Base-by-base conservation (phyloP, 1,140 invertebrate genomes). In the Drosophila insularis region DNA sequence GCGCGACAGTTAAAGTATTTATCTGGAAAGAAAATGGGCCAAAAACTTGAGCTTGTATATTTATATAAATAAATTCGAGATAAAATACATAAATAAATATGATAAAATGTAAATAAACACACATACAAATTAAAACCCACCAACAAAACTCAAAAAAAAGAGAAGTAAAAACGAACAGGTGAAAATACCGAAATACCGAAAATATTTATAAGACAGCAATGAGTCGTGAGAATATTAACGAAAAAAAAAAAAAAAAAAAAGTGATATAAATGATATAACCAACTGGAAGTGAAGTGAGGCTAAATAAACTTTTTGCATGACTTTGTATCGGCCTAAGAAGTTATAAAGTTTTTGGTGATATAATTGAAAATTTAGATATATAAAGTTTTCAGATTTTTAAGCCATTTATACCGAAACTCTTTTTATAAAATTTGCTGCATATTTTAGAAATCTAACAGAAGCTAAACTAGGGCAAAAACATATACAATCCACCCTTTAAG, bases 41-140 rank as follows among this genome's bases (percentile, higher is more conserved):
- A 78, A 40, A 27, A 63, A 68, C 81, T 70, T 78, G 63, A 78
- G 78, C 60, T 74, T 77, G 62, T 81, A 81, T 86, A 63, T 78
- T 84, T 77, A 80, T 74, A 80, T 74, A 66, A 75, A 75, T 54
- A 78, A 78, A 78, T 54, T 82, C 40, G 56, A 78, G 39, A 37
- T 60, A 46, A 31, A 40, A 65, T 10, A 76, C 35, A 75, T 63
- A 74, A 13, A 50, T 50, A 50, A 50, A 50, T 50, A 11, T 50
- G 43, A 50, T 50, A 50, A 50, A 68, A 62, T 50, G 39, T 27
- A 17, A 14, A 39, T 39, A 50, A 21, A 37, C 1, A 7, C 8
- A 7, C 6, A 19, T 50, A 21, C 19, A 50, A 2, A 0, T 23
- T 27, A 27, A 50, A 50, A 8, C 43, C 43, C 43, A 50, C 43